A percentile compares a stretch with the other conserved stretches of the same genome.
These are phyloP conservation scores for Amiota minor DNA, from an alignment of 2,888 invertebrate genomes.

Conservation along the genomic window DNA sequence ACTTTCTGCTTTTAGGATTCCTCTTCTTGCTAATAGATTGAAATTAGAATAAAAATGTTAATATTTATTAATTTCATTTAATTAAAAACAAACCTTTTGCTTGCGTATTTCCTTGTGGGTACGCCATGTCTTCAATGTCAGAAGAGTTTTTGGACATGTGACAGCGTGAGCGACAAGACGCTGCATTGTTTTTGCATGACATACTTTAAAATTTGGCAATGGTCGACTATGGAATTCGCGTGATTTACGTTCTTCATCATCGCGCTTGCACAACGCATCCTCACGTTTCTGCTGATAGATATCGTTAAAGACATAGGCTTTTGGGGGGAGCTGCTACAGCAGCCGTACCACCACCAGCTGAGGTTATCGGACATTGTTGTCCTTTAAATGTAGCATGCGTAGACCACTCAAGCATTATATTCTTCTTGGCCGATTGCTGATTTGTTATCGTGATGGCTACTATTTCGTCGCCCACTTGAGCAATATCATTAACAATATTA, in stretches of 20 bases:
- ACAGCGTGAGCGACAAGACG: slow-evolving; percentile 49
- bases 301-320: slow-evolving; percentile 63
- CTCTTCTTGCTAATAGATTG: slow-evolving; percentile 41
- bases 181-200: slow-evolving; percentile 48
- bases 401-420: slow-evolving; percentile 50
- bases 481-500: no score
- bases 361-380: slow-evolving; percentile 26
- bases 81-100: slow-evolving; percentile 49
- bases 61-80: no score
- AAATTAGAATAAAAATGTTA: no score
- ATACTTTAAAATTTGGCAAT: slow-evolving; percentile 62
- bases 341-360: slow-evolving; percentile 24
- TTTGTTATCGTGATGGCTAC: not conserved
- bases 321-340: slow-evolving; percentile 48
- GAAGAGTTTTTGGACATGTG: slow-evolving; percentile 65
- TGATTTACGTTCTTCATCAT: slow-evolving; percentile 66
- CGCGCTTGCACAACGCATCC: slow-evolving; percentile 48
- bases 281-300: slow-evolving; percentile 65
- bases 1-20: not conserved
- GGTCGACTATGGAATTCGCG: slow-evolving; percentile 70
- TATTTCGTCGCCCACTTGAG: not conserved
- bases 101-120: slow-evolving; percentile 49
- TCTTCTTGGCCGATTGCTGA: slow-evolving; percentile 7
- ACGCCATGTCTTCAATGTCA: slow-evolving; percentile 63
- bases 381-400: not conserved